Evolutionary conservation across 2,888 invertebrate genomes (phyloP).

Genomic region (Incurvaria masculella): DNA sequence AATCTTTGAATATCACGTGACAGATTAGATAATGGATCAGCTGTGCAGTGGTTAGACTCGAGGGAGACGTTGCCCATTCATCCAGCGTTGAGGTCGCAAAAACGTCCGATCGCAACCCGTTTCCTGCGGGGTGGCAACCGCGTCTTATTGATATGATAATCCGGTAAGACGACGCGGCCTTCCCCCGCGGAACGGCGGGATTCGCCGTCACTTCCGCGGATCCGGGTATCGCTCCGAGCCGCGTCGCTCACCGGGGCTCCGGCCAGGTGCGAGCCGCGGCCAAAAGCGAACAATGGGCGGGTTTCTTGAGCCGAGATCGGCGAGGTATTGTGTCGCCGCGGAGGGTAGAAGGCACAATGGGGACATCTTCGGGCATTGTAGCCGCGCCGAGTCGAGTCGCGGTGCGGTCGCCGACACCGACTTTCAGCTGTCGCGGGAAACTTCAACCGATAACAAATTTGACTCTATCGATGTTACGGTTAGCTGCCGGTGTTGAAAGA

Average conservation of each 20-base stretch:
- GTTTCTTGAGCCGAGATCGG: neutral
- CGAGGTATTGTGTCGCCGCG: neutral
- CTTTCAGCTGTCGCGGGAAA: neutral
- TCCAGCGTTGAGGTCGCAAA: neutral
- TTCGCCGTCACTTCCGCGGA: neutral
- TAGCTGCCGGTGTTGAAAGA: no score
- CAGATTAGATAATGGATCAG: no score
- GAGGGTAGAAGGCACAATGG: neutral
- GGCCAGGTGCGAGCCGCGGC: neutral
- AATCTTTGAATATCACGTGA: no score
- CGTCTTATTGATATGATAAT: neutral
- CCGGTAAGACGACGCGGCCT: no score
- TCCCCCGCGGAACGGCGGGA: neutral
- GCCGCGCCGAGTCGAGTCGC: neutral
- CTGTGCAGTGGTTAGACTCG: no score
- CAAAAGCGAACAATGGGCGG: neutral
- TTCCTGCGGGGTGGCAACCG: neutral
- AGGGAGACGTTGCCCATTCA: no score
- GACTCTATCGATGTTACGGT: neutral
- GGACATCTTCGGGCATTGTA: neutral
- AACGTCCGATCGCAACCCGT: neutral
- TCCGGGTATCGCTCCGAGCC: neutral
- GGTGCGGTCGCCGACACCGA: neutral
- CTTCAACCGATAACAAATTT: neutral
- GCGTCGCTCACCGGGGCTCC: neutral